phyloP scores from a whole-genome alignment of 1,140 invertebrate genomes.

The Oryctes rhinoceros region DNA sequence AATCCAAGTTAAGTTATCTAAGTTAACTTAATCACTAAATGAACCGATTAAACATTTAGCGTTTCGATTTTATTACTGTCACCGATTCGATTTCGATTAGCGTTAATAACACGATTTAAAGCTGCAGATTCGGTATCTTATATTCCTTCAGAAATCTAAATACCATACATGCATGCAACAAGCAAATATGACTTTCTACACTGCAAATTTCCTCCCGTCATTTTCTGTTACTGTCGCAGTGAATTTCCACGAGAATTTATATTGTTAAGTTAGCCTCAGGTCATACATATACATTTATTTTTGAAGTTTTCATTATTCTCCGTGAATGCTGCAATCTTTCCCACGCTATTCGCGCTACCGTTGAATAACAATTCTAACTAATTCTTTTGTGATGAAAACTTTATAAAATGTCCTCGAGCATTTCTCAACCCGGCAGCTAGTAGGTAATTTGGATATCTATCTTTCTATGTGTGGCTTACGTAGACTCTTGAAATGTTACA shows the following conservation, averaged over 20 bases:
- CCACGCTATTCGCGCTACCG: background rate
- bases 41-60: no score
- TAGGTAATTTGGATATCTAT: background rate
- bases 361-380: no score
- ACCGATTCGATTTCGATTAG: no score
- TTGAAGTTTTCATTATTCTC: conserved; percentile 2
- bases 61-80: no score
- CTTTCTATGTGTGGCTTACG: background rate
- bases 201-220: background rate
- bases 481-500: background rate
- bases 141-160: background rate
- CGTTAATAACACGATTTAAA: background rate
- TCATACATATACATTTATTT: background rate
- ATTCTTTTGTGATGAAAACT: background rate
- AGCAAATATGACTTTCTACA: background rate
- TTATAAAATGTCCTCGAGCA: background rate
- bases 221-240: background rate
- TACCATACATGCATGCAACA: background rate
- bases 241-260: background rate
- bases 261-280: conserved; percentile 7
- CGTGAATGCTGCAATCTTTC: background rate
- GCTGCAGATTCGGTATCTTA: background rate
- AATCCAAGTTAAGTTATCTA: no score
- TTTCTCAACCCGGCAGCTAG: background rate
- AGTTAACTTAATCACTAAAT: no score